Base-by-base conservation (phyloP, 2,888 invertebrate genomes). In the Falcaria lacertinaria region DNA sequence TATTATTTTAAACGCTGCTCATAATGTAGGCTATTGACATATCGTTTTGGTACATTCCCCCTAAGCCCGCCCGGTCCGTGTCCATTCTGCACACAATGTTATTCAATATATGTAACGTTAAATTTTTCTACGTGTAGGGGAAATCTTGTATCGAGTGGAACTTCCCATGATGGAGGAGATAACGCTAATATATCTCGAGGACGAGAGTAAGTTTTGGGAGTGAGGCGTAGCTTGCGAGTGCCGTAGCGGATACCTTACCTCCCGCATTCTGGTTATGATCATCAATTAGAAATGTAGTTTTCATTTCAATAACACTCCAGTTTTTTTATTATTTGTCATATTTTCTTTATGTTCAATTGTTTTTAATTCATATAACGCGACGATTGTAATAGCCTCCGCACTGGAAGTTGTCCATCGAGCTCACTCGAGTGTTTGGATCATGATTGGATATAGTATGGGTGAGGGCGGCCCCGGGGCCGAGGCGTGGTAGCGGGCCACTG, bases 111-210 rank as follows among this genome's bases (percentile, higher is more conserved):
- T 84, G 78, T 89, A 90, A 90, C 89, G 81, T 83, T 83, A 84
- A n/a, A 89, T 89, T 88, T 90, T 90, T 90, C 81, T 90, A 89
- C 88, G 87, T 90, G 82, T 90, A 90, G 94, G 94, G 91, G 95
- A 95, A 93, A 95, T 95, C 93, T 95, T 95, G 94, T 95, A 94
- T 92, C 95, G 95, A 91, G 95, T 95, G 93, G 95, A 95, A 93
- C 94, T 95, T 92, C 95, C 95, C 90, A 94, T 95, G 93, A 95
- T 95, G 95, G 95, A 95, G 93, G 95, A 95, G 93, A 95, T 95
- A 91, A 95, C 95, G 90, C 94, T 95, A 92, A 95, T 95, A 92
- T 95, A 95, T 94, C 94, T 95, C 94, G 95, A 95, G 94, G 95
- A 95, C 94, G 93, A 92, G 91, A 91, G 92, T 92, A 92, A 92